These are phyloP conservation scores for Dascyllus trimaculatus DNA, from an alignment of 2,113 vertebrate genomes.

Conservation along the genomic window DNA sequence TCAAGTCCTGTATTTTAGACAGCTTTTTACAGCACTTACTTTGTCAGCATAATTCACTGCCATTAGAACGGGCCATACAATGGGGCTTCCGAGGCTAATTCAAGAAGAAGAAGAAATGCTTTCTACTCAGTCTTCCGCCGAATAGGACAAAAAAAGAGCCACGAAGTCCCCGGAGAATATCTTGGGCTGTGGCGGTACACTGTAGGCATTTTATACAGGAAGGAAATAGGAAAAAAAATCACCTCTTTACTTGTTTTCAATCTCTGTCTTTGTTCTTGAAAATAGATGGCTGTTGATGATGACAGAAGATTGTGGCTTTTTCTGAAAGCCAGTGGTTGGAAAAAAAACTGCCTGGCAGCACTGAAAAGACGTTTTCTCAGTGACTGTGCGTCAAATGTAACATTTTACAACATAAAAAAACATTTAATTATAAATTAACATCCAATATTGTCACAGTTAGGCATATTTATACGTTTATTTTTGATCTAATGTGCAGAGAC, in stretches of 20 bases:
- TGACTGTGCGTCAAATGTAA: neutral
- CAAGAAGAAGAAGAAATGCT: conserved; percentile 32
- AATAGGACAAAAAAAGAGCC: neutral
- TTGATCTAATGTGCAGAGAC: neutral
- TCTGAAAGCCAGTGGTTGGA: conserved; percentile 1
- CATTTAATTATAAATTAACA: neutral
- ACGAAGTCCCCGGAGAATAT: conserved; percentile 3
- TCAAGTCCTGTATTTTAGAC: conserved; percentile 46
- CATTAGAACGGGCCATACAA: conserved; percentile 39
- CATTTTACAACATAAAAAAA: neutral
- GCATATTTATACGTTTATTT: no score
- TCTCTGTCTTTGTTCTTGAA: conserved; percentile 14
- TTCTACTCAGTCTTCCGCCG: conserved; percentile 35
- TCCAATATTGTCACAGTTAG: neutral
- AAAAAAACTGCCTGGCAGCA: neutral
- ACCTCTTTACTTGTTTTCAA: neutral
- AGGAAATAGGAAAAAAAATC: neutral
- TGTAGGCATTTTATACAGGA: conserved; percentile 5
- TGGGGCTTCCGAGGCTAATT: conserved; percentile 33
- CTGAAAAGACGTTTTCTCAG: neutral
- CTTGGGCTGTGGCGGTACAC: neutral
- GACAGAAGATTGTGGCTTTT: conserved; percentile 6
- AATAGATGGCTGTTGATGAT: conserved; percentile 17
- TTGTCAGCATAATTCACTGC: conserved; percentile 63
- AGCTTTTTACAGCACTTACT: conserved; percentile 56